Evolutionary conservation across 2,113 vertebrate genomes (phyloP).

Genomic region (Xyrauchen texanus): DNA sequence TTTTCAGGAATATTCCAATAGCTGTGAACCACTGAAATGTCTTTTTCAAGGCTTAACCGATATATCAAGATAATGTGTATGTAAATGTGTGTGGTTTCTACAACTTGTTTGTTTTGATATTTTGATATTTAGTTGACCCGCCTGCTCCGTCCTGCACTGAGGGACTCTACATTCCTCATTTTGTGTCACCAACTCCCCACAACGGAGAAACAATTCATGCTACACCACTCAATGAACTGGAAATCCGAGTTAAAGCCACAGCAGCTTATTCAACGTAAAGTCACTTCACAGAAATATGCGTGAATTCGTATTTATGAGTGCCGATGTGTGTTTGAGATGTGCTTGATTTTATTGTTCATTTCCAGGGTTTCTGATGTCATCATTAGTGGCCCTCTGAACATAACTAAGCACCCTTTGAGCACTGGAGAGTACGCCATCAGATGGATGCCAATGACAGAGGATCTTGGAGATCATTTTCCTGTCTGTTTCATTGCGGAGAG

Average conservation of each 20-base stretch:
- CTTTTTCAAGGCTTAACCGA: too few species aligned
- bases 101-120: neutral
- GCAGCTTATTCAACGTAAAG: constrained; percentile 52
- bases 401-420: constrained; percentile 39
- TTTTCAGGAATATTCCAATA: too few species aligned
- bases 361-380: constrained; percentile 53
- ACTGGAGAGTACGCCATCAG: constrained; percentile 40
- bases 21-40: too few species aligned
- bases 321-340: neutral
- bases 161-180: constrained; percentile 62
- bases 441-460: constrained; percentile 57
- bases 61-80: too few species aligned
- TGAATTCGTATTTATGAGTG: neutral
- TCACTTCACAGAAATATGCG: too few species aligned
- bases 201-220: constrained; percentile 52
- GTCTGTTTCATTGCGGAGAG: constrained; percentile 55
- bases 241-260: constrained; percentile 63
- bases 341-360: neutral
- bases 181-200: constrained; percentile 62
- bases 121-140: constrained; percentile 63
- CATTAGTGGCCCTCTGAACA: constrained; percentile 57
- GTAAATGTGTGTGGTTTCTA: neutral
- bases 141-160: constrained; percentile 62
- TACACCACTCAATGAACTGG: constrained; percentile 58
- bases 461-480: constrained; percentile 48